Base-by-base conservation (phyloP, 2,888 invertebrate genomes). In the Heliconius sara region DNA sequence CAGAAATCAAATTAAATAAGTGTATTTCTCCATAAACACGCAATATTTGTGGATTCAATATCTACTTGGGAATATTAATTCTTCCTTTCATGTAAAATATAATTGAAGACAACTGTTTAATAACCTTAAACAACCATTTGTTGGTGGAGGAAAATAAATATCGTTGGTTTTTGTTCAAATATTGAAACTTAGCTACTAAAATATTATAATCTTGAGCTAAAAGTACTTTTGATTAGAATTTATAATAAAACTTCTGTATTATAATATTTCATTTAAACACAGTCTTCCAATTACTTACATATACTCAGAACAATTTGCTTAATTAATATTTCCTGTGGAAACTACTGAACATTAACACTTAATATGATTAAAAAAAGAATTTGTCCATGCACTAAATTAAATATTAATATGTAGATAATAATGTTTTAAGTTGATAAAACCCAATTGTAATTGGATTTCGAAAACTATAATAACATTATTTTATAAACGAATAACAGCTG, bases 401-500 rank as follows among this genome's bases (percentile, higher is more conserved):
- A 43, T 27, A 68, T 25, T 25, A 43, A 70, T 43, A 16, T 0
- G 5, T 39, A n/a, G 43, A 12, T 68, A 13, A n/a, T 39, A 27
- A 0, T 16, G 10, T 65, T 65, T 65, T 27, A 13, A 16, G 16
- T 13, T 27, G 25, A 16, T 27, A 65, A 16, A 16, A 65, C 4
- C 27, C 5, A 27, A 39, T n/a, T 43, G n/a, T 34, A 67, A 67
- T 27, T 27, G 27, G 22, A 67, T 67, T 19, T 19, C 3, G 1
- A 30, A 67, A 67, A 34, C 3, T 65, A 22, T 66, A 19, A 2
- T 19, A 39, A 25, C 39, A 68, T n/a, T 68, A 0, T 5, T n/a
- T 39, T n/a, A 68, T 2, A 68, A 39, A 39, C n/a, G 1, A 39
- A 43, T 70, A 84, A 82, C 86, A 84, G 83, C 85, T 85, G 87